Percentiles rank a stretch among this genome's conserved stretches.
phyloP scores from a whole-genome alignment of 2,113 vertebrate genomes.

The Hyaena hyaena region DNA sequence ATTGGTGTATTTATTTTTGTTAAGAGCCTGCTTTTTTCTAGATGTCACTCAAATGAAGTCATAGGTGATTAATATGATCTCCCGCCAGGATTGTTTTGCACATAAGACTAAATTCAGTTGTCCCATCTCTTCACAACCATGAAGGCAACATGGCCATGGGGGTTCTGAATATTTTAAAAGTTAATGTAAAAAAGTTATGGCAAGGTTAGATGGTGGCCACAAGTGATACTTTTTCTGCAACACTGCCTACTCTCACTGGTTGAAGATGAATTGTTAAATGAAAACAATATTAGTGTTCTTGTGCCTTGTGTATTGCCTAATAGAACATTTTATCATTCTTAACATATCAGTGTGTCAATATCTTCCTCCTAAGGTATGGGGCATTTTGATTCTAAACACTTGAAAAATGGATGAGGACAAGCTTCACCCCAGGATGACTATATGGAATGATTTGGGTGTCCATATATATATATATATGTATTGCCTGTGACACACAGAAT shows the following conservation, averaged over 20 bases:
- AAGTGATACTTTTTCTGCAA: conserved; percentile 37
- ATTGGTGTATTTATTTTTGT: neutral
- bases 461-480: neutral
- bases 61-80: neutral
- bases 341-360: neutral
- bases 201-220: neutral
- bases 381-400: conserved; percentile 9
- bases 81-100: neutral
- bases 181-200: neutral
- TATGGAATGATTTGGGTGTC: neutral
- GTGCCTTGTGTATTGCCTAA: neutral
- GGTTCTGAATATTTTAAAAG: conserved; percentile 17
- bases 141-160: neutral
- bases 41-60: neutral
- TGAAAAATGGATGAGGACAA: neutral
- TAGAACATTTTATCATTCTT: neutral
- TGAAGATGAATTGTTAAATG: conserved; percentile 38
- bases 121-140: neutral
- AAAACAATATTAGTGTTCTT: neutral
- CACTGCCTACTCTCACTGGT: neutral
- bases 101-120: neutral
- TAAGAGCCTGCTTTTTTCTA: conserved; percentile 8
- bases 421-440: neutral
- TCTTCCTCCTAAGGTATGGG: neutral
- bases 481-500: neutral